Percentiles rank a stretch among this genome's conserved stretches.
These are phyloP conservation scores for Drosophila niveifrons DNA, from an alignment of 2,888 invertebrate species.

Conservation along the genomic window DNA sequence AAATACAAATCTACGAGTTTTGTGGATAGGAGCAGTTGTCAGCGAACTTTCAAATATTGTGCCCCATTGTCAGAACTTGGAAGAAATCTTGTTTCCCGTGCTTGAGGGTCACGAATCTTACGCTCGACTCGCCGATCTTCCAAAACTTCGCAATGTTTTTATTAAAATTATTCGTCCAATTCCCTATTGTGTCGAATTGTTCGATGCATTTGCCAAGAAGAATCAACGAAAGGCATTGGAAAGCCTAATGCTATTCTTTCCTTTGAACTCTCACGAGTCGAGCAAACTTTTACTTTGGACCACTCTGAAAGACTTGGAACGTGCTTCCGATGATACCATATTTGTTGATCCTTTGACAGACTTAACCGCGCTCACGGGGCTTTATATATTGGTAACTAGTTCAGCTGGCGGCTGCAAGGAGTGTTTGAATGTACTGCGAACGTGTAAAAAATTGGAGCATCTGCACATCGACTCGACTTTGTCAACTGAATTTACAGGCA, in stretches of 20 bases:
- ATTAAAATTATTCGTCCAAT: constrained; percentile 16
- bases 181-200: constrained; percentile 25
- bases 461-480: constrained; percentile 33
- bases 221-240: constrained; percentile 4
- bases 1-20: constrained; percentile 27
- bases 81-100: constrained; percentile 36
- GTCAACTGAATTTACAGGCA: constrained; percentile 18
- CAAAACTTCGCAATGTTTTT: no score
- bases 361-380: constrained; percentile 37
- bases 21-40: constrained; percentile 31
- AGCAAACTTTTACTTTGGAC: constrained; percentile 23
- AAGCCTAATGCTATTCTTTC: constrained; percentile 6
- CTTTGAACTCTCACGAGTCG: constrained; percentile 19
- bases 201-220: constrained; percentile 20
- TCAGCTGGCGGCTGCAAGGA: constrained; percentile 24
- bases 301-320: constrained; percentile 17
- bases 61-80: constrained; percentile 35
- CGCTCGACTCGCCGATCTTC: not conserved
- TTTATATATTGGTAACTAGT: constrained; percentile 31
- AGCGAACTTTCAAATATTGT: constrained; percentile 31
- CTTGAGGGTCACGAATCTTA: constrained; percentile 21
- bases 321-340: constrained; percentile 21
- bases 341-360: constrained; percentile 39
- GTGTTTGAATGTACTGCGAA: constrained; percentile 29
- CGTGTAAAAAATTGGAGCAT: constrained; percentile 28